Percentiles rank a stretch among this genome's conserved stretches.
Conservation (phyloP, 2,888 invertebrate species). For the Amaurobius ferox region DNA sequence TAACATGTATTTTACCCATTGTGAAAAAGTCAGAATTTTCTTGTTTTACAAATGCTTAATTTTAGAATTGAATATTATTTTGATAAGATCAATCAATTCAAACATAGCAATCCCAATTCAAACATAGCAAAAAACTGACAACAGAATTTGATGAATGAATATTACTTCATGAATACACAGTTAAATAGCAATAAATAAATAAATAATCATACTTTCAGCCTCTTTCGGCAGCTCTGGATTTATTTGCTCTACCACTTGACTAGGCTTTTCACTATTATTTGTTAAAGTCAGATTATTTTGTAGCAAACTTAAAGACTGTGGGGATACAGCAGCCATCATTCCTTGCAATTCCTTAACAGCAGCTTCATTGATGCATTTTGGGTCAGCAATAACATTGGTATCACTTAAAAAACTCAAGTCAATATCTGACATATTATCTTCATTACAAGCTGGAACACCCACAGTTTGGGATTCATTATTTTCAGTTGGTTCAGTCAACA, state of each 20-base stretch:
- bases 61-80: no score
- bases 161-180: no score
- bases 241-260: not conserved
- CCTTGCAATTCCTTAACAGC: constrained; percentile 43
- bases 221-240: not conserved
- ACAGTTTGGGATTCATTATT: not conserved
- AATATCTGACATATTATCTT: constrained; percentile 63
- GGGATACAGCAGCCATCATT: constrained; percentile 26
- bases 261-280: not conserved
- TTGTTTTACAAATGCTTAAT: no score
- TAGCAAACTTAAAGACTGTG: constrained; percentile 31
- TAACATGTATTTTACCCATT: no score
- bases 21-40: no score
- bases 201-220: constrained; percentile 7
- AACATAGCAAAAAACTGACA: no score
- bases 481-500: constrained; percentile 19
- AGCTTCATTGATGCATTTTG: constrained; percentile 37
- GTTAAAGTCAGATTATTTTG: constrained; percentile 12
- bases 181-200: not conserved
- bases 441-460: constrained; percentile 46
- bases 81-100: no score
- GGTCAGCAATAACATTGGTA: constrained; percentile 1
- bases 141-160: no score
- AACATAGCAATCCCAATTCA: no score
- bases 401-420: constrained; percentile 67